Evolutionary conservation across 2,797 vertebrate species (phyloP), one percentile per base, ranked within the genome.

Genomic region (Alexandromys oeconomus): DNA sequence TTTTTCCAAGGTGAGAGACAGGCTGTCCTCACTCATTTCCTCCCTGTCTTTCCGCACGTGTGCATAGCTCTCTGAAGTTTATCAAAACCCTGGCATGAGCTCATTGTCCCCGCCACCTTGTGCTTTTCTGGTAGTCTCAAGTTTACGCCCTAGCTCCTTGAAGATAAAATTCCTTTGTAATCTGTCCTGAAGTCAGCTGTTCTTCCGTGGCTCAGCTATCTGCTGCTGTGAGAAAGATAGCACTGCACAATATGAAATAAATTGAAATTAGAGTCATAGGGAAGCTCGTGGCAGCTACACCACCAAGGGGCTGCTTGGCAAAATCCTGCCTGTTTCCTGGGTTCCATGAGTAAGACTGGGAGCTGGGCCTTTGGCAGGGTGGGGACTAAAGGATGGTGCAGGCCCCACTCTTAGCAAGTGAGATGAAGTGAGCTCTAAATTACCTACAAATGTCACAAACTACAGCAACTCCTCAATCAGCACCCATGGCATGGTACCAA

Each of bases 151-250:
- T 0, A 0, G 67, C 82, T 97, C 12, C 87, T 91, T 92, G 91
- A 95, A 97, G 97, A 91, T 95, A 92, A 92, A 95, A 88, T 93
- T 96, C 95, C 93, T 93, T 97, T 97, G 69, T 93, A 89, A 94
- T 95, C 69, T 97, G 82, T 96, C 97, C 95, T 48, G 81, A 96
- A 94, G 87, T 95, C 61, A 40, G 61, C 88, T 97, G 69, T 51
- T 97, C 89, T 95, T 97, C 87, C 79, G 2, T 69, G 57, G 59
- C 43, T 23, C 46, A 91, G 90, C 93, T 98, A 57, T 96, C 93
- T 92, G 40, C 93, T 97, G 96, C 71, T 76, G 29, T 74, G 71
- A 61, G 76, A 23, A 76, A 88, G 86, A 88, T 59, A 87, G 85
- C 85, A 31, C 27, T 40, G 85, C 85, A 57, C 76, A 96, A 79